Evolutionary conservation across 2,888 invertebrate genomes (phyloP).

Genomic region (Stomorhina lunata): DNA sequence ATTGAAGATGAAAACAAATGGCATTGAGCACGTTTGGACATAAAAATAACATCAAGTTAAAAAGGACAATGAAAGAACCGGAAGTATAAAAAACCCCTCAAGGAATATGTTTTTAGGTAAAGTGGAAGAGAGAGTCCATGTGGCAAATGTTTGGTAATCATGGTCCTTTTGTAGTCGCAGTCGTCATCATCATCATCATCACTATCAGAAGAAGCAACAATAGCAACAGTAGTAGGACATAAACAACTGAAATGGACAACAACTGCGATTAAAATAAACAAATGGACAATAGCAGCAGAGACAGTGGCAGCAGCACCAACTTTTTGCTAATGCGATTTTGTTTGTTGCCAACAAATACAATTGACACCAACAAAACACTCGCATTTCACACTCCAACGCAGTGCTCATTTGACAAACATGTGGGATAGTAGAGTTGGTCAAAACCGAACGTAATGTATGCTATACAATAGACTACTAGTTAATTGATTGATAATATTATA

Average conservation of each 20-base stretch:
- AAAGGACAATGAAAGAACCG: slow-evolving; percentile 26
- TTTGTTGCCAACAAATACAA: slow-evolving; percentile 19
- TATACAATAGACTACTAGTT: too few species aligned
- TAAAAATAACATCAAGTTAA: slow-evolving; percentile 47
- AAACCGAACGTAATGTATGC: too few species aligned
- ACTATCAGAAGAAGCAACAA: background rate
- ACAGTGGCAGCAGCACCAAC: background rate
- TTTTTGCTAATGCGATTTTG: background rate
- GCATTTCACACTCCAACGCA: background rate
- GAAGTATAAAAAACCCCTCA: slow-evolving; percentile 30
- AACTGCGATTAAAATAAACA: slow-evolving; percentile 16
- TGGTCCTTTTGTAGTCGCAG: background rate
- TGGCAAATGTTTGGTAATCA: slow-evolving; percentile 14
- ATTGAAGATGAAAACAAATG: too few species aligned
- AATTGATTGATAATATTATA: too few species aligned
- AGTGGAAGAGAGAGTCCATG: slow-evolving; percentile 4
- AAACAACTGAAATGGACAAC: background rate
- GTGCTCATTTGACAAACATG: background rate
- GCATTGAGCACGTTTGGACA: slow-evolving; percentile 37
- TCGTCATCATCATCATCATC: background rate
- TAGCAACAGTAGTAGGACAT: slow-evolving; percentile 6
- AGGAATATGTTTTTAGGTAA: slow-evolving; percentile 1
- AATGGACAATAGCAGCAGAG: background rate
- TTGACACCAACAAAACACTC: background rate
- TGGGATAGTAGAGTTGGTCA: background rate